phyloP scores from a whole-genome alignment of 2,888 invertebrate species.

The Pyrochroa serraticornis region DNA sequence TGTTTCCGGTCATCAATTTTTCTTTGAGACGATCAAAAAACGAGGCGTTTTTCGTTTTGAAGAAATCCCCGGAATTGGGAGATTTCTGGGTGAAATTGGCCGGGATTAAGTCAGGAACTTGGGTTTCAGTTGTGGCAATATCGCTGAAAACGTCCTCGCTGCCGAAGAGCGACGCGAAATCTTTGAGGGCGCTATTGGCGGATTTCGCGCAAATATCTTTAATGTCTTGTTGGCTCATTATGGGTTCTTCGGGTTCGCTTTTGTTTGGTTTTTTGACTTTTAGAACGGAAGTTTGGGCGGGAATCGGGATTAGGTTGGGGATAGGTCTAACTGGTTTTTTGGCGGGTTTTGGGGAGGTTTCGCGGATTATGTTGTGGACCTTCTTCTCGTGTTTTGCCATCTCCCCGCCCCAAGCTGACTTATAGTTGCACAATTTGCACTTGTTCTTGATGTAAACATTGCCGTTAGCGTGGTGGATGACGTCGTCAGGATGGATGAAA shows the following conservation, averaged over 20 bases:
- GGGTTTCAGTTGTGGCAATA: conserved; percentile 30
- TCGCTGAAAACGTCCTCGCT: conserved; percentile 55
- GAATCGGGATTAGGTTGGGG: conserved; percentile 77
- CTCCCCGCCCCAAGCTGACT: conserved; percentile 65
- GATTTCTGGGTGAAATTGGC: conserved; percentile 27
- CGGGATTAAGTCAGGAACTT: conserved; percentile 52
- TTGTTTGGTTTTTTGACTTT: conserved; percentile 29
- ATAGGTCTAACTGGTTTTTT: conserved; percentile 66
- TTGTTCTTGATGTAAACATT: conserved; percentile 58
- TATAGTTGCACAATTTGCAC: conserved; percentile 64
- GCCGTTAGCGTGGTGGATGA: conserved; percentile 57
- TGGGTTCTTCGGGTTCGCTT: conserved; percentile 44
- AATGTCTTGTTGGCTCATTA: conserved; percentile 58
- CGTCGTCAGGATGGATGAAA: conserved; percentile 60
- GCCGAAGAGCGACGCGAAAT: conserved; percentile 62
- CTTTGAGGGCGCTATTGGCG: conserved; percentile 60
- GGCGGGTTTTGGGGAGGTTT: conserved; percentile 30
- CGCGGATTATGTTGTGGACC: conserved; percentile 55
- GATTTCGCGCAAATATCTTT: conserved; percentile 59
- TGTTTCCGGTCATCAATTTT: conserved; percentile 67
- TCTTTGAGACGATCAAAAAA: conserved; percentile 85
- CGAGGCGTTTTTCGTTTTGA: conserved; percentile 73
- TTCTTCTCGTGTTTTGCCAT: conserved; percentile 62
- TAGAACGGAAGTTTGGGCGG: conserved; percentile 50
- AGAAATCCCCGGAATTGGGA: conserved; percentile 39